Conservation (phyloP, 2,797 vertebrate species). For the Oreochromis grahami region DNA sequence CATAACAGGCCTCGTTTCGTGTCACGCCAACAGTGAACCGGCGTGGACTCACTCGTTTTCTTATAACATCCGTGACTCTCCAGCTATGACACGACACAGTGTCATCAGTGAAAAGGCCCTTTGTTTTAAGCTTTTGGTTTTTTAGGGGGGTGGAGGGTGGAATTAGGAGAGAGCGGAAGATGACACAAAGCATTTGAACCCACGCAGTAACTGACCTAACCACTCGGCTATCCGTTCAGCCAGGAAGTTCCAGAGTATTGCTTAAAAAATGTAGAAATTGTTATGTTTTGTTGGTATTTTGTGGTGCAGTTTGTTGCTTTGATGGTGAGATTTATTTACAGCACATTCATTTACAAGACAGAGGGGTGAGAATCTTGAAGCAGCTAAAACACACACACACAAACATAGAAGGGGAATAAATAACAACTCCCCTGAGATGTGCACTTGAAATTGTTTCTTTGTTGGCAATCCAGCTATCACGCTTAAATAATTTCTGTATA, state of each 20-base stretch:
- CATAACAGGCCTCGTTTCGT: background rate
- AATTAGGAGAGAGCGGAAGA: background rate
- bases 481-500: background rate
- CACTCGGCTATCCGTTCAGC: background rate
- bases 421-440: constrained; percentile 21
- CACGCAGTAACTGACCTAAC: background rate
- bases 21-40: background rate
- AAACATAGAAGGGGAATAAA: constrained; percentile 6
- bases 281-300: constrained; percentile 5
- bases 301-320: background rate
- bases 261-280: background rate
- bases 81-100: background rate
- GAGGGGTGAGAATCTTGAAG: constrained; percentile 15
- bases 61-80: background rate
- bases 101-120: background rate
- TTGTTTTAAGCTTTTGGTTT: background rate
- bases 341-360: constrained; percentile 22
- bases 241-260: background rate
- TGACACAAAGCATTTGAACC: background rate
- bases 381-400: background rate
- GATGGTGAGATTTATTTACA: constrained; percentile 10
- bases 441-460: background rate
- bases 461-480: background rate
- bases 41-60: background rate
- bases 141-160: background rate